Base-by-base conservation (phyloP, 2,888 invertebrate species). In the Stenodera caucasica region DNA sequence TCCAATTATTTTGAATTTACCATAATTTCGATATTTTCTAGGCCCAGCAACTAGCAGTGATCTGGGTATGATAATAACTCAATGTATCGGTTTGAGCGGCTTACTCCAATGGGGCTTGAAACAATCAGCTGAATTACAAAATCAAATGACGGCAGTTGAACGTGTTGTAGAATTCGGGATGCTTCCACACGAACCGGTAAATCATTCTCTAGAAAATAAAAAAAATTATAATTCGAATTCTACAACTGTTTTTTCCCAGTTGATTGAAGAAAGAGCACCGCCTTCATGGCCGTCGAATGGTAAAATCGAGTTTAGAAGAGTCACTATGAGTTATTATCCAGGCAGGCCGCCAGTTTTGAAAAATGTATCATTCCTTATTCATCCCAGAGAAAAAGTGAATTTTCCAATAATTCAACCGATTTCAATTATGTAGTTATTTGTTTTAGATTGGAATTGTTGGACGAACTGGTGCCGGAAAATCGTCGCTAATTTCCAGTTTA, bases 101-200 rank as follows among this genome's bases (percentile, higher is more conserved):
- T 77, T 83, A 69, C 78, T 85, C 50, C 84, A 84, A 71, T 90
- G 88, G 88, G 88, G 86, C 3, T 84, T 90, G 75, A 77, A 89
- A 58, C 89, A 90, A 73, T 87, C 87, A 50, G 88, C 89, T 0
- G 89, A 90, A 75, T 70, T 86, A 29, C 86, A 86, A 69, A 87
- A 85, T 68, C 82, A 84, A 63, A 84, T 86, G 84, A 85, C 84
- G 0, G 84, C 86, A 0, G 89, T 90, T 0, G 90, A 91, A 76
- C 77, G 90, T 66, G 84, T 90, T 0, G 67, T 86, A 26, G 88
- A 89, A 70, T 90, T 88, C 76, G 81, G 84, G 0, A 78, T 81
- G 33, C 72, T 89, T 14, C 82, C 83, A 64, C 78, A 78, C 4
- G 82, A 83, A 69, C 76, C 77, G 37, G 77, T 77, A 73, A 69